Evolutionary conservation across 2,797 vertebrate genomes (phyloP).

Genomic region (Pseudochaenichthys georgianus): DNA sequence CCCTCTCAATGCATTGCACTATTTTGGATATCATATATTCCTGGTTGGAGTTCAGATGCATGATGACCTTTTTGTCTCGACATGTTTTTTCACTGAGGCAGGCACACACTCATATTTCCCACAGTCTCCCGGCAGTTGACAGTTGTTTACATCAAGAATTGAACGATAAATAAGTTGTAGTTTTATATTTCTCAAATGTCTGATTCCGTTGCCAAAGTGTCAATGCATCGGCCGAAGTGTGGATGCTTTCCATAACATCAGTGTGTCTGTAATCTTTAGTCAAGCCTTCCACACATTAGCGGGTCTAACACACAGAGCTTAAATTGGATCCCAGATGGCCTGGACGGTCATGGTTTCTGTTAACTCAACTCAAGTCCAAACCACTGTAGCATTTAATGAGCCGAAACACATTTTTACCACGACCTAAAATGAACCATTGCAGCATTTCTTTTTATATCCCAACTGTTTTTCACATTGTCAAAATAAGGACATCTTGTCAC

Average conservation of each 20-base stretch:
- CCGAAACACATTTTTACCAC: slow-evolving; percentile 28
- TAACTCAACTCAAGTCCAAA: slow-evolving; percentile 33
- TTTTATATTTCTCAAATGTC: neutral
- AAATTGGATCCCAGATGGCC: slow-evolving; percentile 12
- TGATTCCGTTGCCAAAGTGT: neutral
- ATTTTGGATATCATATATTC: neutral
- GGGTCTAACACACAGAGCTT: slow-evolving; percentile 16
- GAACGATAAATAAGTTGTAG: neutral
- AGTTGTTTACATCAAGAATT: neutral
- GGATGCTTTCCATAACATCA: slow-evolving; percentile 2
- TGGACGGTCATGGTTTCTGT: slow-evolving; percentile 22
- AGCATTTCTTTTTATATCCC: slow-evolving; percentile 18
- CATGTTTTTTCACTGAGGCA: neutral
- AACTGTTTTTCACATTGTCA: slow-evolving; percentile 6
- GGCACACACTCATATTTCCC: neutral
- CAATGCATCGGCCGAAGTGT: neutral
- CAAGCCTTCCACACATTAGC: slow-evolving; percentile 20
- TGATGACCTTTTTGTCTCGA: neutral
- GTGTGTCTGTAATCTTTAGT: neutral
- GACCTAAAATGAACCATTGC: slow-evolving; percentile 32
- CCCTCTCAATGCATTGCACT: neutral
- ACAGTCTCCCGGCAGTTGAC: neutral
- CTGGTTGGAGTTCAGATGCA: neutral
- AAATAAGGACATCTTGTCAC: slow-evolving; percentile 25
- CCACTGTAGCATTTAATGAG: slow-evolving; percentile 48